Conservation (phyloP, 2,888 invertebrate genomes). For the Lithosia quadra region DNA sequence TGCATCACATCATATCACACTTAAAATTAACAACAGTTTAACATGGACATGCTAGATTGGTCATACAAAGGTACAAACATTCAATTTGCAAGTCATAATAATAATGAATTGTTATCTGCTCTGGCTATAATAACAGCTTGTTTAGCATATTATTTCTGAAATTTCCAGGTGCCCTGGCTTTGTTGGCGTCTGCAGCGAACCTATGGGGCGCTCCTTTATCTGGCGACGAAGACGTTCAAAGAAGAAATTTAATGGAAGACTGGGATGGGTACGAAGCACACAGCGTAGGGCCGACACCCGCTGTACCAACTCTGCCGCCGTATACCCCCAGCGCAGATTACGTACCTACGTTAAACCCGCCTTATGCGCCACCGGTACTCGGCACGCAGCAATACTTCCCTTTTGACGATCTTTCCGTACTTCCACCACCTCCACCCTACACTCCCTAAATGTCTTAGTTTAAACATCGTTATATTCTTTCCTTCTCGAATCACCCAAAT, state of each 20-base stretch:
- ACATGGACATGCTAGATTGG: neutral
- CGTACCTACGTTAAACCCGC: slow-evolving; percentile 64
- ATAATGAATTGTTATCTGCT: neutral
- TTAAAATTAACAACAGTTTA: neutral
- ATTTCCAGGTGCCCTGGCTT: slow-evolving; percentile 88
- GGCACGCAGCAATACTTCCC: slow-evolving; percentile 82
- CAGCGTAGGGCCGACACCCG: slow-evolving; percentile 86
- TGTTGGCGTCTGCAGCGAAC: slow-evolving; percentile 90
- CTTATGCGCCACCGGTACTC: slow-evolving; percentile 75
- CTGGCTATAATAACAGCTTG: neutral
- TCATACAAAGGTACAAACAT: neutral
- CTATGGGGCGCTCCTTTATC: slow-evolving; percentile 87
- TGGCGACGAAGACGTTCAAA: slow-evolving; percentile 79
- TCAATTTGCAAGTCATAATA: neutral
- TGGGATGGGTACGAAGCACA: slow-evolving; percentile 89
- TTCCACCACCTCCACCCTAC: slow-evolving; percentile 86
- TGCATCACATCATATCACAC: too few species aligned
- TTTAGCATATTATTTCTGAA: neutral
- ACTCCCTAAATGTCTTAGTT: slow-evolving; percentile 74
- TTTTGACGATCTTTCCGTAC: slow-evolving; percentile 80
- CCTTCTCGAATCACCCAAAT: slow-evolving; percentile 43
- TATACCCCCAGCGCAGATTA: slow-evolving; percentile 85
- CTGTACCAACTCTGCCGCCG: slow-evolving; percentile 86
- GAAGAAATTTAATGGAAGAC: slow-evolving; percentile 87
- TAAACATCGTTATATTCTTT: slow-evolving; percentile 22